A percentile compares a stretch with the other conserved stretches of the same genome.
Evolutionary conservation across 2,113 vertebrate species (phyloP).

Genomic region (Cyanoramphus novaezelandiae): DNA sequence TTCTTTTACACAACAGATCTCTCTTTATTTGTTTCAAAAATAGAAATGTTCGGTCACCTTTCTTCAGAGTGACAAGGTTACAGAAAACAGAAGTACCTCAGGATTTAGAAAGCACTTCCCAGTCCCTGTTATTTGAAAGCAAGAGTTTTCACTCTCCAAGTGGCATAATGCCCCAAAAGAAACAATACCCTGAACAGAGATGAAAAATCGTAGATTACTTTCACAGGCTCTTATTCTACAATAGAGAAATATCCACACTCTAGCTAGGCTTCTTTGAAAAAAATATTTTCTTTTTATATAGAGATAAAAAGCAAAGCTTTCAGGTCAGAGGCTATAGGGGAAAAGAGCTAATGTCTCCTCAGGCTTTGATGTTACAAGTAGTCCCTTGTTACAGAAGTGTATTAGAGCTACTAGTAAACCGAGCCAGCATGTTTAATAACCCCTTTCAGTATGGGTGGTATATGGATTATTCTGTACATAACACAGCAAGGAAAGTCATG

Average conservation of each 20-base stretch:
- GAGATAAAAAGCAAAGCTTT: slow-evolving; percentile 80
- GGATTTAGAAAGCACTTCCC: slow-evolving; percentile 58
- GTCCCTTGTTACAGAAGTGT: slow-evolving; percentile 77
- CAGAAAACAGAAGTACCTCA: slow-evolving; percentile 41
- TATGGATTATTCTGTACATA: neutral
- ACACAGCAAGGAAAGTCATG: neutral
- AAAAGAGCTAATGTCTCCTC: slow-evolving; percentile 72
- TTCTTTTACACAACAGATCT: neutral
- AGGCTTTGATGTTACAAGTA: slow-evolving; percentile 92
- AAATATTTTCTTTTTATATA: slow-evolving; percentile 75
- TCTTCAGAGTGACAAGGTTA: slow-evolving; percentile 19
- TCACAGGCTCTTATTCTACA: slow-evolving; percentile 59
- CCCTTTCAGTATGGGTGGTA: slow-evolving; percentile 36
- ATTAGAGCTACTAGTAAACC: slow-evolving; percentile 79
- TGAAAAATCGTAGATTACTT: slow-evolving; percentile 63
- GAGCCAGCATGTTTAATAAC: slow-evolving; percentile 64
- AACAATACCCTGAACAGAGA: slow-evolving; percentile 60
- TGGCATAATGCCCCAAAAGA: slow-evolving; percentile 36
- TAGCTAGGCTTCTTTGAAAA: slow-evolving; percentile 68
- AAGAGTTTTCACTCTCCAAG: slow-evolving; percentile 52
- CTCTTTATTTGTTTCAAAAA: slow-evolving; percentile 4
- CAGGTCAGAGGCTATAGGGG: slow-evolving; percentile 71
- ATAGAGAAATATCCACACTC: slow-evolving; percentile 50
- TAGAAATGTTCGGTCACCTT: neutral
- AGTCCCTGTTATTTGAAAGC: slow-evolving; percentile 75